Conservation (phyloP, 1,140 invertebrate genomes). For the Trinorchestia longiramus region DNA sequence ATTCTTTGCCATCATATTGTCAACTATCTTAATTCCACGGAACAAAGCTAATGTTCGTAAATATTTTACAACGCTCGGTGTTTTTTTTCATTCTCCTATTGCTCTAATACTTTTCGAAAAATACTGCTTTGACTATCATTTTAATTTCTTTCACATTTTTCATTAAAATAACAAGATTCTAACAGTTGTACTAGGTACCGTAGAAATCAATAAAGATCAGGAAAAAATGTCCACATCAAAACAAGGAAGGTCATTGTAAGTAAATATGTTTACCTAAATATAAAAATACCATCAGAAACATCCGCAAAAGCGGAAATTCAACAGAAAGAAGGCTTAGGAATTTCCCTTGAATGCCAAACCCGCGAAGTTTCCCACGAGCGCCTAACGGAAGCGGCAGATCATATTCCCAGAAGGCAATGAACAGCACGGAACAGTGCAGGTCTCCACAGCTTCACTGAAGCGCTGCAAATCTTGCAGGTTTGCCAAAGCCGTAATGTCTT, state of each 20-base stretch:
- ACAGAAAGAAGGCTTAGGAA: background rate
- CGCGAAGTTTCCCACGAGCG: slow-evolving; percentile 63
- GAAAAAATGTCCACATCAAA: background rate
- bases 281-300: background rate
- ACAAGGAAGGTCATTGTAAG: background rate
- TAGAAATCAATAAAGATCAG: background rate
- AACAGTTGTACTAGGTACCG: background rate
- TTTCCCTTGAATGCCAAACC: background rate
- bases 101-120: no score
- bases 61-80: no score
- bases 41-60: no score
- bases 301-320: background rate
- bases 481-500: background rate
- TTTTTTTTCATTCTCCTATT: no score
- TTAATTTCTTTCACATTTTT: no score
- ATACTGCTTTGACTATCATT: no score
- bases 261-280: background rate
- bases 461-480: slow-evolving; percentile 56
- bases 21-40: no score
- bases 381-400: slow-evolving; percentile 60
- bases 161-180: background rate
- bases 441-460: slow-evolving; percentile 63
- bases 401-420: slow-evolving; percentile 52
- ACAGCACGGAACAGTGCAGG: slow-evolving; percentile 61
- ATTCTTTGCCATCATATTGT: no score